Percentiles rank a stretch among this genome's conserved stretches.
These are phyloP conservation scores for Gallinago paraguaiae DNA, from an alignment of 2,113 vertebrate genomes.

Conservation along the genomic window DNA sequence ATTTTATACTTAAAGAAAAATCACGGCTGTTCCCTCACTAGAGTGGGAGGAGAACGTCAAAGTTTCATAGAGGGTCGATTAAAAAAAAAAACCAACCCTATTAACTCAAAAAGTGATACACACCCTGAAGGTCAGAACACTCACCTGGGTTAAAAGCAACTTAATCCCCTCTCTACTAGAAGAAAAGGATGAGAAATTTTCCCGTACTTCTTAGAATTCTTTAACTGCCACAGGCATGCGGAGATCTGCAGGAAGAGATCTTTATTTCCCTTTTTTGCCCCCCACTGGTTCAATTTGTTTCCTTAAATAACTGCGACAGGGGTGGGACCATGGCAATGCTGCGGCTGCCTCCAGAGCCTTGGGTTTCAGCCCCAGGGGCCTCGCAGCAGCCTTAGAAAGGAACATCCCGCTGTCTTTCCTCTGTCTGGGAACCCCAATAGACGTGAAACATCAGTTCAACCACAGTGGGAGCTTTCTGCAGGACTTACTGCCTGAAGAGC, in stretches of 20 bases:
- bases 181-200: not conserved
- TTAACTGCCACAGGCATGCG: not conserved
- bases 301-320: not conserved
- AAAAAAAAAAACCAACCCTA: not conserved
- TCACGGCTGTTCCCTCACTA: not conserved
- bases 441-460: not conserved
- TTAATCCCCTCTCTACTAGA: not conserved
- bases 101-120: not conserved
- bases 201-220: not conserved
- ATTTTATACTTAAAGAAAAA: not conserved
- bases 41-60: not conserved
- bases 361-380: not conserved
- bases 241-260: not conserved
- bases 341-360: not conserved
- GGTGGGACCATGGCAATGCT: not conserved
- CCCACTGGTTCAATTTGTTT: not conserved
- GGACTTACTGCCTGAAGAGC: not conserved
- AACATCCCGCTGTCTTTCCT: not conserved
- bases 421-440: not conserved
- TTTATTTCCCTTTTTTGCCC: not conserved
- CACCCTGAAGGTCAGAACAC: not conserved
- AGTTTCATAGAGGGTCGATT: not conserved
- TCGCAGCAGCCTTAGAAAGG: rapidly evolving
- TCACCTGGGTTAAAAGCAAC: not conserved
- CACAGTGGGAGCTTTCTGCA: not conserved